phyloP scores from a whole-genome alignment of 2,888 invertebrate genomes.

The Nomada lathburiana region DNA sequence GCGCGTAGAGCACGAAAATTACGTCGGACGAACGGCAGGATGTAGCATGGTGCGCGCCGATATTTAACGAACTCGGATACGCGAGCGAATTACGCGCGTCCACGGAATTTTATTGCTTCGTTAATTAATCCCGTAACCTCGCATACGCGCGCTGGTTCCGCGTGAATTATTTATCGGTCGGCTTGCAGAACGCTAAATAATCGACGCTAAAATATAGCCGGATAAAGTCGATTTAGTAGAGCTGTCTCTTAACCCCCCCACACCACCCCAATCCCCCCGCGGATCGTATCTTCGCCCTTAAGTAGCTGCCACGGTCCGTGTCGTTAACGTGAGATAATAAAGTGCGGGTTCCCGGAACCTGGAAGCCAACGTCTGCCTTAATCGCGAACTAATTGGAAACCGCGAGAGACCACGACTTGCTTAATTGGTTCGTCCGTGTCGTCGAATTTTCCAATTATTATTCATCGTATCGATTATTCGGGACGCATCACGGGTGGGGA shows the following conservation, averaged over 20 bases:
- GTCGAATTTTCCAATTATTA: neutral
- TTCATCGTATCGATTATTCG: neutral
- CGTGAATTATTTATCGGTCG: constrained; percentile 26
- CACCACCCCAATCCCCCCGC: neutral
- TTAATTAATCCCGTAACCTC: constrained; percentile 30
- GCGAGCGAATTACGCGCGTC: neutral
- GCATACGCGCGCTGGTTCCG: neutral
- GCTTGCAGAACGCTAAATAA: constrained; percentile 4
- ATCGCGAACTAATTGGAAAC: constrained; percentile 25
- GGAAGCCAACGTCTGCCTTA: constrained; percentile 6
- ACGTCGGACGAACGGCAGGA: constrained; percentile 18
- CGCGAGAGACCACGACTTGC: no score
- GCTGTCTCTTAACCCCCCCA: neutral
- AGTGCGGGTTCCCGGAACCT: neutral
- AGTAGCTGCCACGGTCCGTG: neutral
- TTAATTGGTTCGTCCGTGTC: neutral
- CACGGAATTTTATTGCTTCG: constrained; percentile 17
- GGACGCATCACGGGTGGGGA: neutral
- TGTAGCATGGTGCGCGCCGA: constrained; percentile 45
- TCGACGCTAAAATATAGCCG: constrained; percentile 16
- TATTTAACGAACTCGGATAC: constrained; percentile 2
- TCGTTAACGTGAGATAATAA: constrained; percentile 15
- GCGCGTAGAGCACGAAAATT: constrained; percentile 46
- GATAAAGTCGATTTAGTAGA: constrained; percentile 28
- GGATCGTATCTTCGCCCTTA: constrained; percentile 8